Evolutionary conservation across 1,140 invertebrate genomes (phyloP), one percentile per base, ranked within the genome.

Genomic region (Apis laboriosa): DNA sequence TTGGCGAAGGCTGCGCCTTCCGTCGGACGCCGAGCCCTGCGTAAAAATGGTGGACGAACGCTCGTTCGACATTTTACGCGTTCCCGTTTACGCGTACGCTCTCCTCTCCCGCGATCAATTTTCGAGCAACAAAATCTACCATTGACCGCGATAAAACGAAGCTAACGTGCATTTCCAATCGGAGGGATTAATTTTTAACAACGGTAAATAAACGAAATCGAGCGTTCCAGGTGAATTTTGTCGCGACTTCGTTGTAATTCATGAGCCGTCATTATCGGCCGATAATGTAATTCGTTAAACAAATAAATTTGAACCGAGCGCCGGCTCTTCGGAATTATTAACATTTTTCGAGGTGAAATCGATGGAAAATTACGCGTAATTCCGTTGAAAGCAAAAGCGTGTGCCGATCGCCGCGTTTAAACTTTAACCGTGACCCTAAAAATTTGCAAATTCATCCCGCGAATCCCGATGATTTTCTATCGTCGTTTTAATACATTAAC

Each of bases 41-140:
- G 88, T 88, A 88, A 86, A 88, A 89, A 88, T 89, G 88, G 88
- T 56, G 84, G 34, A 77, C 53, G 19, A 8, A 1, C 17, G 49
- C 43, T 3, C 34, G 64, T 68, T 58, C n/a, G 61, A 56, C 5
- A 15, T 28, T 13, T 12, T 43, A 43, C 34, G 4, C 74, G 12
- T 70, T 53, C 17, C 15, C 34, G 53, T 56, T 28, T 43, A 7
- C 34, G 8, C 19, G 3, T 19, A 21, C 8, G 11, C 60, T n/a
- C 13, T 43, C 7, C 49, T 17, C 43, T 19, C 2, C 34, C 21
- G 9, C n/a, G 53, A 66, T 43, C 34, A 43, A 43, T 55, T 70
- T 70, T 11, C 58, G 3, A 28, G 24, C 15, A 51, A 28, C 60
- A 43, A 51, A 81, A 67, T 81, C 21, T 28, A 66, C 21, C 17